Base-by-base conservation (phyloP, 35 echinoderm and acorn worm species). In the Apostichopus californicus region DNA sequence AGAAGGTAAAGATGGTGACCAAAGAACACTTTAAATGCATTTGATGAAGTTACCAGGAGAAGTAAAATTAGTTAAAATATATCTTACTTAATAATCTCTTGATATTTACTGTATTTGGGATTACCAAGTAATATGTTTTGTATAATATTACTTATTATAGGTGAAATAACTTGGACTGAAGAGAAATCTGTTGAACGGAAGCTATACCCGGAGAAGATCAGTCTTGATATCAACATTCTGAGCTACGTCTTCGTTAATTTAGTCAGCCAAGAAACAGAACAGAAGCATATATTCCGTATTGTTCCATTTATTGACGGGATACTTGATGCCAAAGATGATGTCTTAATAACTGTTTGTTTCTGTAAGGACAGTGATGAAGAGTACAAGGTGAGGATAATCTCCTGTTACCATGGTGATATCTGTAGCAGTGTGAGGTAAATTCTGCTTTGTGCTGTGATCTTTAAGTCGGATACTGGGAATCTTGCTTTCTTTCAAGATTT, bases 291-390 rank as follows among this genome's bases (percentile, higher is more conserved):
- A 52, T 80, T 80, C 25, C 78, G 78, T 52, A 15, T 80, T 17
- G 23, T 80, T 80, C 78, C 78, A 80, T 80, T 80, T 80, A 34
- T 80, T 4, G 78, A 80, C 7, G 78, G 78, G 26, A 34, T 80
- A 80, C 78, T 80, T 80, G 26, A 80, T 80, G 7, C 23, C 78
- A 80, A 80, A 25, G 78, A 80, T 80, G 78, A 80, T 80, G 23
- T 80, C 78, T 80, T 80, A 24, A 80, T 80, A 24, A 80, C 78
- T 80, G 78, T 80, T 80, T 80, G 78, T 52, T 80, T 80, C 20
- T 80, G 78, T 80, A 80, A 80, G 23, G 78, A 80, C 78, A 80
- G 6, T 34, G 78, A 80, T 34, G 4, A 28, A 80, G 78, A 80
- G 0, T 80, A 80, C 78, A 80, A 80, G 78, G 78, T 80, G 26